Evolutionary conservation across 2,888 invertebrate species (phyloP).

Genomic region (Volucella inanis): DNA sequence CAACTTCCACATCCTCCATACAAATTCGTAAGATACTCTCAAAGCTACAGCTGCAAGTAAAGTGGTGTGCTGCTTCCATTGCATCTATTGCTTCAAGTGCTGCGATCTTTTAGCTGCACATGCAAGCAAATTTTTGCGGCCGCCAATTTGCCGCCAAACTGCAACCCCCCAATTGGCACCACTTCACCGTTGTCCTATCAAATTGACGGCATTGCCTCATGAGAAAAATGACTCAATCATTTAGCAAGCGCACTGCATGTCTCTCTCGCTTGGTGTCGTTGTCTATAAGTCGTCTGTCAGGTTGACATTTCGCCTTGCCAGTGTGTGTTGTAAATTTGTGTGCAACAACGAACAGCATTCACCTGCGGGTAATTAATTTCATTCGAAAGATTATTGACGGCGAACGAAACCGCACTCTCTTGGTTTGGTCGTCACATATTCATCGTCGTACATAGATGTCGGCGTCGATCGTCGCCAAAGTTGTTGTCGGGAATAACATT

Average conservation of each 20-base stretch:
- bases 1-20: conserved; percentile 72
- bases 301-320: conserved; percentile 73
- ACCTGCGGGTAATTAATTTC: conserved; percentile 75
- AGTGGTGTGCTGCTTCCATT: neutral
- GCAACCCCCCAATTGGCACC: conserved; percentile 32
- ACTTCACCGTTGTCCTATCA: conserved; percentile 29
- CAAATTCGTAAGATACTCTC: conserved; percentile 49
- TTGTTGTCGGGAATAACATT: conserved; percentile 40
- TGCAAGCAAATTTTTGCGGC: conserved; percentile 51
- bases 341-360: conserved; percentile 72
- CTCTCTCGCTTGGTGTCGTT: conserved; percentile 50
- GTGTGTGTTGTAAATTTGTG: conserved; percentile 70
- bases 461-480: no score
- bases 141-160: conserved; percentile 73
- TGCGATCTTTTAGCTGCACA: conserved; percentile 22
- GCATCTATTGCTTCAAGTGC: conserved; percentile 10
- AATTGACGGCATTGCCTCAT: conserved; percentile 71
- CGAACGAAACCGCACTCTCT: conserved; percentile 69
- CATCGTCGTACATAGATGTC: conserved; percentile 1
- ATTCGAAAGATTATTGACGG: conserved; percentile 74
- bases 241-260: conserved; percentile 54
- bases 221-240: conserved; percentile 75
- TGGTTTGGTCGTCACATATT: conserved; percentile 30
- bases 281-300: conserved; percentile 73
- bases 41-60: neutral